phyloP scores from a whole-genome alignment of 2,888 invertebrate species.

The Azorinus chamasolen region DNA sequence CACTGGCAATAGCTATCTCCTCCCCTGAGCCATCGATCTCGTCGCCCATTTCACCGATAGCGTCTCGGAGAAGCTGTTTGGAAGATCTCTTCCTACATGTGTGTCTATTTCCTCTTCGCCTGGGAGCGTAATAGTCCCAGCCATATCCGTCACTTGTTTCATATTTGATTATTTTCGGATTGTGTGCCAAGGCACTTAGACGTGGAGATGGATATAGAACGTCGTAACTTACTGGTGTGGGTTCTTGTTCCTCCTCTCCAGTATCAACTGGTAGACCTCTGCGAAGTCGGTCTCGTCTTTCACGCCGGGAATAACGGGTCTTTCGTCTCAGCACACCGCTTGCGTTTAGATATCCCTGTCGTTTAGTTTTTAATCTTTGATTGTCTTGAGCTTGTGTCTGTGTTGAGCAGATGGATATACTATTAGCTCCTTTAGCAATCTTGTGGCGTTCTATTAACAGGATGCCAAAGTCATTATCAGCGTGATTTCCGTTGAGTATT shows the following conservation, averaged over 20 bases:
- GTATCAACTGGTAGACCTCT: conserved; percentile 2
- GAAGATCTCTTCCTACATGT: too few relatives aligned
- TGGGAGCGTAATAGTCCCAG: too few relatives aligned
- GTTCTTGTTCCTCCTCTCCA: background rate
- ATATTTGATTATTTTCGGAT: conserved; percentile 57
- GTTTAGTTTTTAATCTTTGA: background rate
- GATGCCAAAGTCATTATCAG: conserved; percentile 48
- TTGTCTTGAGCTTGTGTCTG: conserved; percentile 1
- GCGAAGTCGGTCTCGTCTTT: conserved; percentile 10
- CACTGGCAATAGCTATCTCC: conserved; percentile 8
- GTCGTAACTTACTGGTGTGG: conserved; percentile 58
- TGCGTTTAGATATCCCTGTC: conserved; percentile 52
- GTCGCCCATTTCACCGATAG: conserved; percentile 1
- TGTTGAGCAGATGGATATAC: conserved; percentile 53
- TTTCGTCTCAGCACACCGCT: conserved; percentile 39
- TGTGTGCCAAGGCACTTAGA: conserved; percentile 65
- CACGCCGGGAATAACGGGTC: background rate
- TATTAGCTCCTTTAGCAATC: conserved; percentile 50
- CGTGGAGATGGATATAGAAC: conserved; percentile 63
- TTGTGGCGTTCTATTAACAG: conserved; percentile 65
- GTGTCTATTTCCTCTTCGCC: too few relatives aligned
- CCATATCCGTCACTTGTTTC: too few relatives aligned
- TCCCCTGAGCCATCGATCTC: conserved; percentile 55
- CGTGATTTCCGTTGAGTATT: conserved; percentile 29
- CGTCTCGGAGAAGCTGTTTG: too few relatives aligned